These are phyloP conservation scores for Mormyrus iriodes DNA, from an alignment of 2,113 vertebrate genomes.

Conservation along the genomic window DNA sequence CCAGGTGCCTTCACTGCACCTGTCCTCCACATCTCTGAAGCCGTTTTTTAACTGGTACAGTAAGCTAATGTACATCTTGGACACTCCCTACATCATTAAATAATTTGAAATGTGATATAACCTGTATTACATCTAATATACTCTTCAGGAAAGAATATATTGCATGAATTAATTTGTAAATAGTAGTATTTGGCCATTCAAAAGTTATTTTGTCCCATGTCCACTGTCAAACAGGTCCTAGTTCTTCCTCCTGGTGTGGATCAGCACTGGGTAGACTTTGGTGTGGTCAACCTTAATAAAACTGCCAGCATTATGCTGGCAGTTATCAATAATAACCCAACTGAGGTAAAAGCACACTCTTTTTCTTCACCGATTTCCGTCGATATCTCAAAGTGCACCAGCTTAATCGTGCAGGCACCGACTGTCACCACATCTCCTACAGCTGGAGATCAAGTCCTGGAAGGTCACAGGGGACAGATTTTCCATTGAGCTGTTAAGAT, in stretches of 20 bases:
- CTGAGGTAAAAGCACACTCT: conserved; percentile 66
- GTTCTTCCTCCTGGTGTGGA: conserved; percentile 79
- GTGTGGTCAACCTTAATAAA: conserved; percentile 84
- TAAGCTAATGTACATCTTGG: background rate
- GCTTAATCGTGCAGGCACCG: background rate
- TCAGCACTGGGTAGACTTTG: conserved; percentile 85
- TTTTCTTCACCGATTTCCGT: background rate
- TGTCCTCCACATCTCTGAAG: background rate
- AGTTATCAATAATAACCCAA: conserved; percentile 93
- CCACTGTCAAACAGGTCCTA: conserved; percentile 65
- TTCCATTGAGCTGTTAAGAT: conserved; percentile 81
- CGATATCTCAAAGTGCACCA: background rate
- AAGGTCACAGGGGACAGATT: conserved; percentile 90
- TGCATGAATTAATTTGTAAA: background rate
- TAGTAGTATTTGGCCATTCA: background rate
- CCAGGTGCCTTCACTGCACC: background rate
- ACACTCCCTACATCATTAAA: background rate
- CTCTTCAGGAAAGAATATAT: background rate
- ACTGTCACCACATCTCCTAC: conserved; percentile 25
- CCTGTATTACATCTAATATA: background rate
- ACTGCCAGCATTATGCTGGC: conserved; percentile 82
- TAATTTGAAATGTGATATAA: background rate
- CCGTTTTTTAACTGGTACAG: background rate
- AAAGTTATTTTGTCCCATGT: background rate
- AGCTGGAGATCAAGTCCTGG: conserved; percentile 95